Evolutionary conservation across 2,888 invertebrate genomes (phyloP), one percentile per base, ranked within the genome.

Genomic region (Slavum lentiscoides): DNA sequence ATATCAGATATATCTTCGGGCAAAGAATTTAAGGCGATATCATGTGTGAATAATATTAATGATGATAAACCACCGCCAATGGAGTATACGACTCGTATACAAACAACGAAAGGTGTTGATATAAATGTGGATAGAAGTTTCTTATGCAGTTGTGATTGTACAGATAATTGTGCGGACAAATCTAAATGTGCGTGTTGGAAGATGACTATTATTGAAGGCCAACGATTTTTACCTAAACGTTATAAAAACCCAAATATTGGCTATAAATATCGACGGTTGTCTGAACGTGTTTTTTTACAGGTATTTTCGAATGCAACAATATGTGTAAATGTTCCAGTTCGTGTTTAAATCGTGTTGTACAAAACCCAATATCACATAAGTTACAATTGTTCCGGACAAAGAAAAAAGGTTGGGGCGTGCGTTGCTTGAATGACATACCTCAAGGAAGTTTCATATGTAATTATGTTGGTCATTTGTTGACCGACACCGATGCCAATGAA

Each of bases 301-400:
- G 97, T 0, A 94, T 99, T 83, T 99, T 96, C 86, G 98, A 99
- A 86, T 99, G 99, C 85, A 98, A 99, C 87, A 90, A 74, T 85
- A 91, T 93, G 75, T 97, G 97, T 86, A 93, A 93, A 86, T 98
- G 98, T 86, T 91, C 91, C 72, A 86, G 87, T 8, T 93, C 92
- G 0, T 99, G 99, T 86, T 86, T 94, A 15, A 99, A 99, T 86
- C 90, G 97, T 66, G 98, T 73, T 30, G 98, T 94, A 0, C 99
- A 99, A 85, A 93, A 96, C 86, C 95, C 96, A 0, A 88, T 99
- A 72, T 92, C 93, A 83, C 88, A 94, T 74, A 94, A 94, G 85
- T 86, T 96, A 74, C 97, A 99, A 89, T 93, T 99, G 0, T 99
- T 98, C 86, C 97, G 96, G 87, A 99, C 98, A 0, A 90, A 92